Evolutionary conservation across 2,888 invertebrate species (phyloP), one percentile per base, ranked within the genome.

Genomic region (Netelia inedita): DNA sequence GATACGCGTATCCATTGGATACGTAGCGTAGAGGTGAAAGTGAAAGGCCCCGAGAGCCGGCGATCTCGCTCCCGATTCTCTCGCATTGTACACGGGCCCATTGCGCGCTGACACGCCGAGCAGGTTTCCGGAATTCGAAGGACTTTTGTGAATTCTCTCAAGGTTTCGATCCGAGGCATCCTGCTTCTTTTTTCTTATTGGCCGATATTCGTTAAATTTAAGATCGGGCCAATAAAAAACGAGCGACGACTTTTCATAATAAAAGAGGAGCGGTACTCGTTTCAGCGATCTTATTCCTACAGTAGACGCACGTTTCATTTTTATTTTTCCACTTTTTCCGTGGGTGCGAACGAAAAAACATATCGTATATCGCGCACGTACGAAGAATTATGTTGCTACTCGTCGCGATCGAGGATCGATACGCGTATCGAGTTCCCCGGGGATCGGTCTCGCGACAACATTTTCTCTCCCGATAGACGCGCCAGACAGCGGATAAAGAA

Each of bases 11-110:
- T 50, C 21, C 10, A 50, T 53, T 63, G 5, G 28, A 59, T 59
- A 69, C 14, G 14, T 69, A 41, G 35, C 41, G 14, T 21, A 43
- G 14, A 74, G 46, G 84, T 63, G 81, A 82, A 85, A 85, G 85
- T 85, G 85, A 85, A 85, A 85, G 85, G 85, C 69, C 65, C 53
- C 6, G 78, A 14, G 43, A 68, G 23, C 16, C 75, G 57, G 81
- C 66, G 83, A 83, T 83, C 83, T 79, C 79, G 69, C 71, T 71
- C 71, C 66, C 74, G 69, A 83, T 79, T 83, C 41, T 43, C 75
- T 69, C 46, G 75, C 71, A 83, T 80, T 72, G 79, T 83, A 46
- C 46, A 1, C 14, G 10, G 14, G 10, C 46, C 46, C 46, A 2
- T 14, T 46, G 14, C 2, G 46, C 46, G 14, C 14, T 46, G 14